Conservation (phyloP, 2,888 invertebrate species). For the Perdita meconis region DNA sequence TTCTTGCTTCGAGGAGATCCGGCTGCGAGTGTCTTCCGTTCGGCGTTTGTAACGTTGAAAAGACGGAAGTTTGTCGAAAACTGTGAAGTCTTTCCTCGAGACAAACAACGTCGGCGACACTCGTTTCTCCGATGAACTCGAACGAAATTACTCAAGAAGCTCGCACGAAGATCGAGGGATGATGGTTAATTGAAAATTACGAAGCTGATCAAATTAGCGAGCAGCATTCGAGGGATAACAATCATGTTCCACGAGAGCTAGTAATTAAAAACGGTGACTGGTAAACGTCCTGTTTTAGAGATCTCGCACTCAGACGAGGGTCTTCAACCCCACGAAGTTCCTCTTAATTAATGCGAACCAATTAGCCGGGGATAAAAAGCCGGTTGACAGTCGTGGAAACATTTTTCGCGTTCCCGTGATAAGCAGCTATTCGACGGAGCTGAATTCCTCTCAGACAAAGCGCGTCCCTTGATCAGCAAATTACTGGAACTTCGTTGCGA, state of each 20-base stretch:
- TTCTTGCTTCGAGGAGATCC: not conserved
- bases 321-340: not conserved
- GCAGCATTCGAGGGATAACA: not conserved
- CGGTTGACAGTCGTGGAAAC: not conserved
- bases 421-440: not conserved
- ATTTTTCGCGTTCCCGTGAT: not conserved
- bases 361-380: not conserved
- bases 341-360: not conserved
- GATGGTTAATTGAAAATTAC: not conserved
- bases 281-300: not conserved
- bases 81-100: not conserved
- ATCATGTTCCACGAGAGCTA: not conserved
- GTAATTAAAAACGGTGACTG: slow-evolving; percentile 1
- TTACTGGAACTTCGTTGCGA: not conserved
- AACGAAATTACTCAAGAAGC: too few species aligned
- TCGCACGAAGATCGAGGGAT: not conserved
- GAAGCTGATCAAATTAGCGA: not conserved
- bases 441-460: not conserved
- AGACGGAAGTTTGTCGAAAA: not conserved
- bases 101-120: not conserved
- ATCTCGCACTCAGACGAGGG: not conserved
- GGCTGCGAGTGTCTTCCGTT: not conserved
- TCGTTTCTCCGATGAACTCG: not conserved
- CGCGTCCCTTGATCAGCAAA: not conserved
- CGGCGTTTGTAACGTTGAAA: not conserved